Evolutionary conservation across 2,113 vertebrate species (phyloP).

Genomic region (Sphaerodactylus townsendi): DNA sequence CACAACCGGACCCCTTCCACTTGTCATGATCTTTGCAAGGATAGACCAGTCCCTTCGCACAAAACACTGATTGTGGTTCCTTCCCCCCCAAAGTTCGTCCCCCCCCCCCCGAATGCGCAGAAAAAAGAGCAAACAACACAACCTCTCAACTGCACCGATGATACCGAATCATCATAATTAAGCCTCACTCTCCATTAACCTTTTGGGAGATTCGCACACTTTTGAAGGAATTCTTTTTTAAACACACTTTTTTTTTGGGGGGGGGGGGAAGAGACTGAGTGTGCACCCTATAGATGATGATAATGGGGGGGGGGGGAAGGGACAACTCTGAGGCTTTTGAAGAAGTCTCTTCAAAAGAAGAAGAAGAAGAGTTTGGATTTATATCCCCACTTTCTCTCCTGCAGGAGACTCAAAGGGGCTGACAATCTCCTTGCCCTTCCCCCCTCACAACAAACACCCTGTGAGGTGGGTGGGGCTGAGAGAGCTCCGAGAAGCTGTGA

Average conservation of each 20-base stretch:
- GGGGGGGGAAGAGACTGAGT: slow-evolving; percentile 37
- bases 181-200: slow-evolving; percentile 80
- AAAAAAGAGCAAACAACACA: slow-evolving; percentile 75
- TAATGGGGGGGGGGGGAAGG: slow-evolving; percentile 63
- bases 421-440: no score
- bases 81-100: slow-evolving; percentile 53
- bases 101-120: slow-evolving; percentile 31
- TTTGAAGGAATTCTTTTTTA: slow-evolving; percentile 69
- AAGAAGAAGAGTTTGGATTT: no score
- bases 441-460: no score
- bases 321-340: slow-evolving; percentile 62
- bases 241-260: not conserved
- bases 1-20: slow-evolving; percentile 57
- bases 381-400: no score
- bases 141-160: slow-evolving; percentile 74
- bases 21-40: slow-evolving; percentile 67
- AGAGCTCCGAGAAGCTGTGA: no score
- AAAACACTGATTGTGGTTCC: slow-evolving; percentile 73
- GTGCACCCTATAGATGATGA: slow-evolving; percentile 67
- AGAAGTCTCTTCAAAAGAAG: slow-evolving; percentile 63
- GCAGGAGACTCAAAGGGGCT: no score
- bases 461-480: no score
- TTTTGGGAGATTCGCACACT: slow-evolving; percentile 69
- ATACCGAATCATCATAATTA: slow-evolving; percentile 82
- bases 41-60: slow-evolving; percentile 70